Evolutionary conservation across 2,113 vertebrate species (phyloP).

Genomic region (Centropus bengalensis): DNA sequence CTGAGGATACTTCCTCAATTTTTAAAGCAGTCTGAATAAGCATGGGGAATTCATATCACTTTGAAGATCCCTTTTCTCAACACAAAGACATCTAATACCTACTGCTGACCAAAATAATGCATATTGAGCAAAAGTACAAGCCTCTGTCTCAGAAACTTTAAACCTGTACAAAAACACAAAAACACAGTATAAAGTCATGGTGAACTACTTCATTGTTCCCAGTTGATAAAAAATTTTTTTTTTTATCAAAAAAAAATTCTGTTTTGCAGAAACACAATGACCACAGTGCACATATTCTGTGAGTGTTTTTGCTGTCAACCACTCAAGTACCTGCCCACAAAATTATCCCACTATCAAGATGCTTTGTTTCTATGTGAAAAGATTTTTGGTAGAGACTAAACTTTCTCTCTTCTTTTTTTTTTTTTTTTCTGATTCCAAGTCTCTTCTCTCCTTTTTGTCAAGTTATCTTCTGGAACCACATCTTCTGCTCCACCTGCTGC

Average conservation of each 20-base stretch:
- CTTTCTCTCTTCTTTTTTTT: neutral
- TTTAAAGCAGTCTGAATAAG: neutral
- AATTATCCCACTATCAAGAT: neutral
- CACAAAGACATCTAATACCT: neutral
- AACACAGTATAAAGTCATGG: neutral
- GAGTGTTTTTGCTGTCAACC: neutral
- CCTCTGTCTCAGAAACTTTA: neutral
- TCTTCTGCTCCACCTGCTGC: neutral
- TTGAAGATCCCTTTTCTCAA: neutral
- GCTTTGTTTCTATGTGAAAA: neutral
- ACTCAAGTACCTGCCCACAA: neutral
- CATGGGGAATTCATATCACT: neutral
- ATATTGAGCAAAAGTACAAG: neutral
- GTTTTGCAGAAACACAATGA: neutral
- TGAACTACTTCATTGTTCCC: neutral
- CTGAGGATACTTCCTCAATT: neutral
- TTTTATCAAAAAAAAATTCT: no score
- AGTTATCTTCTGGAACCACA: neutral
- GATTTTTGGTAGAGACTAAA: neutral
- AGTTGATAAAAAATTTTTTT: neutral
- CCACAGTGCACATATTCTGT: accelerated
- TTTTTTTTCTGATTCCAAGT: neutral
- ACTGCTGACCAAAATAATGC: neutral
- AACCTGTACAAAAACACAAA: neutral
- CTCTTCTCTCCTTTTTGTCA: neutral